phyloP scores from a whole-genome alignment of 2,113 vertebrate species.

The Pterocles gutturalis region DNA sequence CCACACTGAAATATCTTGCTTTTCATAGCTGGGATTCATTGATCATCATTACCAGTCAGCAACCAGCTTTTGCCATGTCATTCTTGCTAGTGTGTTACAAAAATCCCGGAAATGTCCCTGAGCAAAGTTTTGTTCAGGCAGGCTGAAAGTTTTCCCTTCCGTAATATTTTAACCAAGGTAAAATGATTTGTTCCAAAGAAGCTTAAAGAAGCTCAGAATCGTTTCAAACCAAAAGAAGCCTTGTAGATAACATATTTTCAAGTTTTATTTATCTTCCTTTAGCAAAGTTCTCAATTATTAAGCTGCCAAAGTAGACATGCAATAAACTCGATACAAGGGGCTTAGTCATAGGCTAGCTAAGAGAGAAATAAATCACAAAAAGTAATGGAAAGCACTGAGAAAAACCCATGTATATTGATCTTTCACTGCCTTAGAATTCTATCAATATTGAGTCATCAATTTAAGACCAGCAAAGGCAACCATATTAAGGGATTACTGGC shows the following conservation, averaged over 20 bases:
- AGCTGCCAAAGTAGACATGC: not conserved
- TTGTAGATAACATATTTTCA: not conserved
- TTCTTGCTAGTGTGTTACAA: not conserved
- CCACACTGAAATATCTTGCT: not conserved
- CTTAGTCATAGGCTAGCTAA: not conserved
- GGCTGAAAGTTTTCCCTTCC: not conserved
- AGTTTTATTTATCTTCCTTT: constrained; percentile 3
- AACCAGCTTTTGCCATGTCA: not conserved
- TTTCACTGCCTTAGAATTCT: not conserved
- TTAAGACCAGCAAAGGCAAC: constrained; percentile 14
- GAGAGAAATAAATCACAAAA: constrained; percentile 46
- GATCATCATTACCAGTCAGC: not conserved
- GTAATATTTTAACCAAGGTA: not conserved
- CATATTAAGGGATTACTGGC: not conserved
- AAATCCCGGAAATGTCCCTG: not conserved
- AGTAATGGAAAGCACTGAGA: not conserved
- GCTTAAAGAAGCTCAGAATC: not conserved
- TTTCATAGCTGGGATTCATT: not conserved
- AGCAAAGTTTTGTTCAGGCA: not conserved
- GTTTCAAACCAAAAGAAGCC: not conserved
- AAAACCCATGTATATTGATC: not conserved
- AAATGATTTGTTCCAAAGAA: not conserved
- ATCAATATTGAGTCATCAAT: constrained; percentile 26
- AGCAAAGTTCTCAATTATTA: constrained; percentile 44
- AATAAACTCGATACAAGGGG: not conserved